Base-by-base conservation (phyloP, 2,113 vertebrate genomes). In the Stigmatopora nigra region DNA sequence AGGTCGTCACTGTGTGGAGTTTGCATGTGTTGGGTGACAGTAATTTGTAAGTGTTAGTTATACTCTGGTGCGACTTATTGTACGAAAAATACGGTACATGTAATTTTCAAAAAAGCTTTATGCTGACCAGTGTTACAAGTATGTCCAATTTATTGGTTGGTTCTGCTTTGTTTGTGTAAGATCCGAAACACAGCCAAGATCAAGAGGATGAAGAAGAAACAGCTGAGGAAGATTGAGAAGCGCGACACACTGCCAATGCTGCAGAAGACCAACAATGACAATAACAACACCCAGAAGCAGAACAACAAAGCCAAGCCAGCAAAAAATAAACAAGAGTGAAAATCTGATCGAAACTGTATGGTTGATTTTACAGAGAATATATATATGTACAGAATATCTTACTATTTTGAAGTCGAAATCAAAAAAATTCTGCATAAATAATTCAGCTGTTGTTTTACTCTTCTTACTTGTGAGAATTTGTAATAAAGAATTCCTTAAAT, bases 131-230 rank as follows among this genome's bases (percentile, higher is more conserved):
- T 8, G n/a, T 51, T 19, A 51, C n/a, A 6, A 51, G 48, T 2
- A 6, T 16, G 13, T 36, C 38, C 1, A n/a, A 36, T 31, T 41
- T 60, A 19, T 38, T 59, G 56, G 4, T 31, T 31, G 44, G 5
- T 13, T 15, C 19, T 22, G 60, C 15, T 45, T 63, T 65, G 3
- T 0, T 41, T 0, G 60, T 14, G 22, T 14, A 82, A 97, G 96
- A 96, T 98, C 87, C 91, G 89, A 3, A 98, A 97, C 80, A 94
- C 95, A 0, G 3, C 92, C 46, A 98, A 98, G 79, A 89, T 98
- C 48, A 98, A 94, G 86, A 87, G 93, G 63, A 94, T 92, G 19
- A 96, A 93, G 89, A 98, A 95, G 91, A 90, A 97, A 75, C 93
- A 95, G 15, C 88, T 98, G 16, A 90, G 95, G 57, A 87, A 88